Percentiles rank a stretch among this genome's conserved stretches.
Conservation (phyloP, 2,113 vertebrate genomes). For the Isurus oxyrinchus region DNA sequence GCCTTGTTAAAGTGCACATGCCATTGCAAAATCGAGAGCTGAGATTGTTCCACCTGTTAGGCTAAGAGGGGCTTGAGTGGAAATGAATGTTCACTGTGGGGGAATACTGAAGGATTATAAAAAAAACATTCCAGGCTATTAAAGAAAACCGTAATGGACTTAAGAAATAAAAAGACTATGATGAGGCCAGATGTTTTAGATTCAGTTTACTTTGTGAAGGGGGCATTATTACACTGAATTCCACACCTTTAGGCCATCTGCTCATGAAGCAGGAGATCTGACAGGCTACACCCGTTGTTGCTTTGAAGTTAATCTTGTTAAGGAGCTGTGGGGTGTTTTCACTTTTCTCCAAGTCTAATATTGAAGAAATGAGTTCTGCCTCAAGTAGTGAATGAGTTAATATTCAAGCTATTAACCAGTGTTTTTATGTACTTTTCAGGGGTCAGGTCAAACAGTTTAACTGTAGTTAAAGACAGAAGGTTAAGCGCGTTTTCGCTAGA, state of each 20-base stretch:
- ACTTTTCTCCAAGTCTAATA: background rate
- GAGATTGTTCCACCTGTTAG: background rate
- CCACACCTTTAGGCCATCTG: background rate
- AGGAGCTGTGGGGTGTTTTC: background rate
- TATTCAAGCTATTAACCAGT: constrained; percentile 35
- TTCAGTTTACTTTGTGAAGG: background rate
- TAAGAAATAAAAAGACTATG: background rate
- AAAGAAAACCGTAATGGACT: background rate
- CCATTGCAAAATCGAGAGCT: background rate
- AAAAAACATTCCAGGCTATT: background rate
- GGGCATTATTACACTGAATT: background rate
- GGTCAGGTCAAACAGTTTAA: constrained; percentile 40
- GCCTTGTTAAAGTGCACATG: background rate
- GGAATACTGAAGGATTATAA: no score
- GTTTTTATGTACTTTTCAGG: constrained; percentile 32
- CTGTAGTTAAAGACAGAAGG: constrained; percentile 37
- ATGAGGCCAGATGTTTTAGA: constrained; percentile 4
- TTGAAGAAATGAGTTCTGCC: background rate
- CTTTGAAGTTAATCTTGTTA: constrained; percentile 30
- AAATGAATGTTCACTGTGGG: background rate
- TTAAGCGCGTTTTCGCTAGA: constrained; percentile 35
- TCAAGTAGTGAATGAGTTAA: constrained; percentile 27
- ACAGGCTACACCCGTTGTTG: background rate
- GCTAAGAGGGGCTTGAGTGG: background rate
- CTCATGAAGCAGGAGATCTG: background rate